These are phyloP conservation scores for Cheilosia variabilis DNA, from an alignment of 2,888 invertebrate genomes.

Conservation along the genomic window DNA sequence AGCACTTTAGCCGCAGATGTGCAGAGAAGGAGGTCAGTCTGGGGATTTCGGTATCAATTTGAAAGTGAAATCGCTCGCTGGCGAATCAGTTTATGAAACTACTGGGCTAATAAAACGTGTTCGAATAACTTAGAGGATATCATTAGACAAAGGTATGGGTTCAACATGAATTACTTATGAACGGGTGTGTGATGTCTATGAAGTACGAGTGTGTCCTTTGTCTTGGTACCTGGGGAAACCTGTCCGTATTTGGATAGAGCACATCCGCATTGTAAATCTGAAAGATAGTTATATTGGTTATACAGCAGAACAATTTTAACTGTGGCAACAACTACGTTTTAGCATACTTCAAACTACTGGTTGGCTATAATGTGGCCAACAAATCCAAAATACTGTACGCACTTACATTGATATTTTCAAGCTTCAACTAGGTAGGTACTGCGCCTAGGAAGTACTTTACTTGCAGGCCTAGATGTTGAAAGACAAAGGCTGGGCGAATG, in stretches of 20 bases:
- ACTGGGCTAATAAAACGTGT: too few relatives aligned
- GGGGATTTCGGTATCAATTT: slow-evolving; percentile 10
- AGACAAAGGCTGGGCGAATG: too few relatives aligned
- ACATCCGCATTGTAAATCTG: slow-evolving; percentile 83
- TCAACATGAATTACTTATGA: slow-evolving; percentile 27
- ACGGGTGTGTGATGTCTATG: neutral
- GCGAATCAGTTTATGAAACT: too few relatives aligned
- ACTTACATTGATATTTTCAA: neutral
- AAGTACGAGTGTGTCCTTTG: neutral
- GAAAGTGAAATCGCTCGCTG: neutral
- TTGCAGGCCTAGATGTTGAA: too few relatives aligned
- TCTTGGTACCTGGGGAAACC: slow-evolving; percentile 80
- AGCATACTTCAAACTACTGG: slow-evolving; percentile 33
- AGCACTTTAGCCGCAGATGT: neutral
- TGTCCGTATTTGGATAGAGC: slow-evolving; percentile 82
- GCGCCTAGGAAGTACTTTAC: too few relatives aligned
- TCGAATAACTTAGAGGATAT: neutral
- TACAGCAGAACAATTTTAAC: neutral
- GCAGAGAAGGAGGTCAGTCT: slow-evolving; percentile 15
- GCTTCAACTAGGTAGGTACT: neutral
- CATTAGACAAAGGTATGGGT: neutral
- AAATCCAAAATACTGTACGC: neutral
- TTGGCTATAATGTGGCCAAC: neutral
- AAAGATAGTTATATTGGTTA: slow-evolving; percentile 75
- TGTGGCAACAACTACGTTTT: slow-evolving; percentile 6